Evolutionary conservation across 2,797 vertebrate genomes (phyloP).

Genomic region (Siniperca obscura): DNA sequence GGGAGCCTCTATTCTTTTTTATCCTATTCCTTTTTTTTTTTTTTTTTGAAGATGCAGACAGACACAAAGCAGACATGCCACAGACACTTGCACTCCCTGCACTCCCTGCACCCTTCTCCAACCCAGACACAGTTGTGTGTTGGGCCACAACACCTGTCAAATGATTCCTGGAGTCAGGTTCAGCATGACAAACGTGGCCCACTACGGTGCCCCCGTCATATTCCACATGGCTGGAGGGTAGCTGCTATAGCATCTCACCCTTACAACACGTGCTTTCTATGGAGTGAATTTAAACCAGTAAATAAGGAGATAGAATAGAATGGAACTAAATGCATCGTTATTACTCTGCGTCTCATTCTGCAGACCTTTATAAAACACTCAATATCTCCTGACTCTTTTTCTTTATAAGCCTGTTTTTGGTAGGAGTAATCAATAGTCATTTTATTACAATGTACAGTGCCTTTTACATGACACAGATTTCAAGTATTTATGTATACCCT

Average conservation of each 20-base stretch:
- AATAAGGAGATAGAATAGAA: constrained; percentile 20
- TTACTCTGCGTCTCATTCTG: constrained; percentile 45
- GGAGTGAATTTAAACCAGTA: constrained; percentile 42
- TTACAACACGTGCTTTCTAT: constrained; percentile 42
- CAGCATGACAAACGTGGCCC: constrained; percentile 68
- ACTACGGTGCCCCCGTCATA: constrained; percentile 66
- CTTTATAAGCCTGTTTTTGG: constrained; percentile 4
- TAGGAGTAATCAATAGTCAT: not conserved
- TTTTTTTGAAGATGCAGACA: constrained; percentile 66
- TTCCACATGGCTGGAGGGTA: constrained; percentile 50
- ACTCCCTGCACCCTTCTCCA: constrained; percentile 67
- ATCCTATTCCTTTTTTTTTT: constrained; percentile 29
- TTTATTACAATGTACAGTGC: not conserved
- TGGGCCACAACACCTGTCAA: constrained; percentile 83
- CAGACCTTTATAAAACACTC: constrained; percentile 9
- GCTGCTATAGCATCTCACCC: constrained; percentile 49
- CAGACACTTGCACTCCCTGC: constrained; percentile 68
- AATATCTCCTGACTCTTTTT: constrained; percentile 7
- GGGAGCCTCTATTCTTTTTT: constrained; percentile 31
- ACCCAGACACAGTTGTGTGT: constrained; percentile 82
- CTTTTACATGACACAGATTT: not conserved
- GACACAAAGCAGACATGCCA: constrained; percentile 74
- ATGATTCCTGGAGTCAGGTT: constrained; percentile 83
- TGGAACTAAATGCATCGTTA: constrained; percentile 43
- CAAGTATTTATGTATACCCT: not conserved